phyloP scores from a whole-genome alignment of 37 sponge, comb jelly and placozoan species.

The Aphrocallistes beatrix region DNA sequence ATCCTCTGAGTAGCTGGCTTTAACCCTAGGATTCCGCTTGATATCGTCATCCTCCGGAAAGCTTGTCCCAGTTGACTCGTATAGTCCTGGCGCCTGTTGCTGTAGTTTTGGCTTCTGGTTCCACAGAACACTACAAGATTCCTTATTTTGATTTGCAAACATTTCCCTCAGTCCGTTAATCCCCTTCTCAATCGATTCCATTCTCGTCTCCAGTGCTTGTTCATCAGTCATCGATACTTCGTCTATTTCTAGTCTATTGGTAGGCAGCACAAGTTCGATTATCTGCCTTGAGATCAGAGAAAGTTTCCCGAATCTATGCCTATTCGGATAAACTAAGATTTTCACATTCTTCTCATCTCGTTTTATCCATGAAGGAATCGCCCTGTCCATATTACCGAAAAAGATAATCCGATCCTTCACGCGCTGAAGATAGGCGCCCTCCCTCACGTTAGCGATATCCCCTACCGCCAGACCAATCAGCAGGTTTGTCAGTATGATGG shows the following conservation, averaged over 20 bases:
- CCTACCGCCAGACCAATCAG: slow-evolving; percentile 88
- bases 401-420: not conserved
- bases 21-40: too few relatives aligned
- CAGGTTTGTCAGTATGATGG: slow-evolving; percentile 62
- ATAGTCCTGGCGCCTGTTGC: too few relatives aligned
- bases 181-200: not conserved
- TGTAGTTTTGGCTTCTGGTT: too few relatives aligned
- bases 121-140: too few relatives aligned
- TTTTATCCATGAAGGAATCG: not conserved
- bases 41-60: too few relatives aligned
- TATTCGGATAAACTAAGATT: not conserved
- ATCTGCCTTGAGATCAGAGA: not conserved
- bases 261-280: not conserved
- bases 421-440: slow-evolving; percentile 42
- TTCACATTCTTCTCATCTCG: not conserved
- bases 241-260: not conserved
- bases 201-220: not conserved
- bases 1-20: too few relatives aligned
- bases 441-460: slow-evolving; percentile 55
- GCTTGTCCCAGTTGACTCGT: too few relatives aligned
- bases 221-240: not conserved
- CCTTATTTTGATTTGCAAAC: not conserved
- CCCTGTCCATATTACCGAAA: slow-evolving; percentile 2
- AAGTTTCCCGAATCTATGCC: not conserved
- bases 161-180: not conserved